phyloP scores from a whole-genome alignment of 2,113 vertebrate species.

The Aegotheles bennettii region DNA sequence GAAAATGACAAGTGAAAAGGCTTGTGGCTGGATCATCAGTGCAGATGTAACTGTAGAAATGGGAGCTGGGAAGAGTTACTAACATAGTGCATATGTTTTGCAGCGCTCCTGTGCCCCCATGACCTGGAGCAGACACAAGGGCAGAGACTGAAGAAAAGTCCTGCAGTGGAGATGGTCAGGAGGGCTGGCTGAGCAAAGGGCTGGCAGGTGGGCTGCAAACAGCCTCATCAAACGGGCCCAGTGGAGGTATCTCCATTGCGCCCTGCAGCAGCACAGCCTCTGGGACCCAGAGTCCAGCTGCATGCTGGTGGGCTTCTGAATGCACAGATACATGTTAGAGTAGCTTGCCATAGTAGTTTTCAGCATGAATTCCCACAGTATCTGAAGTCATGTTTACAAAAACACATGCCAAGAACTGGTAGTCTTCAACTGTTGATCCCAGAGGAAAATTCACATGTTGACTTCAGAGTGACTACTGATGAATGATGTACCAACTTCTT shows the following conservation, averaged over 20 bases:
- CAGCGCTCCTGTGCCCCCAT: neutral
- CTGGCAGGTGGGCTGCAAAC: neutral
- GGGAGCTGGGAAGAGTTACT: neutral
- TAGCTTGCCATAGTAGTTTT: neutral
- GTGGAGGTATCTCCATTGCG: neutral
- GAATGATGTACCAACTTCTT: neutral
- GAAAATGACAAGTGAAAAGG: neutral
- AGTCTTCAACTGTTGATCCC: neutral
- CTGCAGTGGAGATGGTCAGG: neutral
- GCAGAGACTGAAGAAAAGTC: neutral
- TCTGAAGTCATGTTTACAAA: neutral
- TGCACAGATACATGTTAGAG: neutral
- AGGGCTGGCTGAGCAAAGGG: too few relatives aligned
- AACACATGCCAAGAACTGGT: neutral
- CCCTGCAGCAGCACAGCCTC: neutral
- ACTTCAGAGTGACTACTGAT: neutral
- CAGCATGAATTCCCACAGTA: neutral
- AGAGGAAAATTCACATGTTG: neutral
- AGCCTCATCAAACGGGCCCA: neutral
- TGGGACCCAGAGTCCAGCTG: neutral
- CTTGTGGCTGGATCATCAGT: neutral
- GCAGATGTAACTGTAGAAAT: accelerated
- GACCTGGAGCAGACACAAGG: neutral
- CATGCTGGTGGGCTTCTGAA: accelerated
- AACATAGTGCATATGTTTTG: neutral